Base-by-base conservation (phyloP, 2,888 invertebrate species). In the Sericinus montela region DNA sequence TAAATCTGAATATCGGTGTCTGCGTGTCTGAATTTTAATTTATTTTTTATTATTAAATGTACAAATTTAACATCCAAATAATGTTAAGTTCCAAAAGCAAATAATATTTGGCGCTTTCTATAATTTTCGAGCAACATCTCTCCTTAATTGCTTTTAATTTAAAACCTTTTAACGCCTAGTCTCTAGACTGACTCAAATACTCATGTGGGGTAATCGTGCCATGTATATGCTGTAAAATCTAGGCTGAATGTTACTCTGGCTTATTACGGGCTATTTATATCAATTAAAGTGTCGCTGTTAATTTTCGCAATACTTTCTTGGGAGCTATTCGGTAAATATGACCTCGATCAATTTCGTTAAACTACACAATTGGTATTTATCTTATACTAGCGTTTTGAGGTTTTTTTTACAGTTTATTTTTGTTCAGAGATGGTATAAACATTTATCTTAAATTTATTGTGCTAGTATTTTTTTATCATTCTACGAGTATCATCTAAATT, bases 201-300 rank as follows among this genome's bases (percentile, higher is more conserved):
- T 8, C 8, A 15, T 41, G 34, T 36, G 40, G 41, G 23, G 45
- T 42, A 45, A 42, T 10, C 37, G 41, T 42, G 41, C 35, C 36
- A 19, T 48, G 13, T 43, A 38, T 19, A 45, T 40, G 34, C 32
- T 48, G 45, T 32, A 45, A 42, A 38, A 37, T 51, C 53, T 54
- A 23, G 54, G 52, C 54, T 58, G 48, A 53, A 46, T 52, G 40
- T 45, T 56, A 63, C 56, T 62, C 63, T 65, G 61, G 55, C 53
- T 56, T 55, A 60, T 63, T 62, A 61, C 53, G 55, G 57, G 69
- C 74, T 69, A 75, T 83, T 79, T 75, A 66, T 80, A 73, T 78
- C 81, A 85, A 87, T 87, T 84, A 80, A 83, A 80, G 72, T 64
- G 72, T 68, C 77, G 72, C 76, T 69, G 71, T 73, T 78, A 80